Percentiles rank a stretch among this genome's conserved stretches.
These are phyloP conservation scores for Epizoanthus illoricatus DNA, from an alignment of 92 coral and sea anemone genomes.

Conservation along the genomic window DNA sequence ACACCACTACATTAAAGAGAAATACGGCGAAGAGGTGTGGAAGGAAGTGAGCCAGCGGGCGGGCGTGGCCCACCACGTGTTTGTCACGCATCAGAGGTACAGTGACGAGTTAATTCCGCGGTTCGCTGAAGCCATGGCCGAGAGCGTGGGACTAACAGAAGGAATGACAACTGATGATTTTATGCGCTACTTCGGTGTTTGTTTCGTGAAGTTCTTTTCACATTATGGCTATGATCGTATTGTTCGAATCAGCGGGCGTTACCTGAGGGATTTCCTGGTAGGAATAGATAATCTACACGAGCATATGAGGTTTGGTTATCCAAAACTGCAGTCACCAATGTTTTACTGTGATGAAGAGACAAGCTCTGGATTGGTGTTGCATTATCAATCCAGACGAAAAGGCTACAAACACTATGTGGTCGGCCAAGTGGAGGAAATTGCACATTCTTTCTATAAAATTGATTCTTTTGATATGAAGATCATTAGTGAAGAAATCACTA, in stretches of 20 bases:
- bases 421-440: slow-evolving; percentile 77
- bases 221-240: slow-evolving; percentile 80
- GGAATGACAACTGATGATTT: slow-evolving; percentile 60
- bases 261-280: slow-evolving; percentile 60
- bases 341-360: slow-evolving; percentile 82
- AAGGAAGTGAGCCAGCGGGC: slow-evolving; percentile 54
- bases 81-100: slow-evolving; percentile 76
- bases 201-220: slow-evolving; percentile 81
- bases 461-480: slow-evolving; percentile 52
- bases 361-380: slow-evolving; percentile 64
- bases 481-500: slow-evolving; percentile 33
- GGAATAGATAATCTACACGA: slow-evolving; percentile 81
- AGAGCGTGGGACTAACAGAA: slow-evolving; percentile 56
- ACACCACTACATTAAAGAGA: slow-evolving; percentile 64
- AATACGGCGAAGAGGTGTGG: slow-evolving; percentile 80
- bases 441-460: slow-evolving; percentile 57
- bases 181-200: slow-evolving; percentile 67
- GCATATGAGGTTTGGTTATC: slow-evolving; percentile 84
- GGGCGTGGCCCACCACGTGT: slow-evolving; percentile 64
- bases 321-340: slow-evolving; percentile 72
- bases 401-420: slow-evolving; percentile 73
- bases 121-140: slow-evolving; percentile 62
- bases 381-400: slow-evolving; percentile 63
- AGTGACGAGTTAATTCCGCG: slow-evolving; percentile 62
- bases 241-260: slow-evolving; percentile 64